Conservation (phyloP, 2,888 invertebrate genomes). For the Calameuta filiformis region DNA sequence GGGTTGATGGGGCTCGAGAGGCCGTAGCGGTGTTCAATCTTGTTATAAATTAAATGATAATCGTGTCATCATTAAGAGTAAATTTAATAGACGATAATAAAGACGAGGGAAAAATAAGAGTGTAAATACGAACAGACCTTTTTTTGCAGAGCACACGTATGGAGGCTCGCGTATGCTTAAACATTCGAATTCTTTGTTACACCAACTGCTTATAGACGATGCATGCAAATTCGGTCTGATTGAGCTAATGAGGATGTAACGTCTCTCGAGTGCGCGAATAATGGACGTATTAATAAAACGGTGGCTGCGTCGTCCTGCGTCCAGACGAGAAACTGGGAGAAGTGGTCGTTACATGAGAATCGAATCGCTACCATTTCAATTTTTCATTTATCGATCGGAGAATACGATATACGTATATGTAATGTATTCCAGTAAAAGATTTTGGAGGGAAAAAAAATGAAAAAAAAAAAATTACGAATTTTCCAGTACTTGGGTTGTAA, state of each 20-base stretch:
- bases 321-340: too few species aligned
- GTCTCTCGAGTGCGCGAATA: constrained; percentile 20
- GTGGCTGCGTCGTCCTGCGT: not conserved
- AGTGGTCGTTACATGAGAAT: too few species aligned
- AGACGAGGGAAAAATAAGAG: not conserved
- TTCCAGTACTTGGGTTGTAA: too few species aligned
- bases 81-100: not conserved
- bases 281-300: not conserved
- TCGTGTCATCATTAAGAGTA: constrained; percentile 21
- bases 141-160: too few species aligned
- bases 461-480: too few species aligned
- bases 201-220: constrained; percentile 29
- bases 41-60: constrained; percentile 46
- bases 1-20: constrained; percentile 33
- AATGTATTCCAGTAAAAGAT: too few species aligned
- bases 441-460: too few species aligned
- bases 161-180: not conserved
- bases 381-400: too few species aligned
- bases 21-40: constrained; percentile 50
- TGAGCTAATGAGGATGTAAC: constrained; percentile 50
- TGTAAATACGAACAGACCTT: too few species aligned
- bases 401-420: too few species aligned
- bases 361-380: too few species aligned
- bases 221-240: constrained; percentile 48
- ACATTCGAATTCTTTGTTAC: not conserved